Evolutionary conservation across 2,888 invertebrate genomes (phyloP).

Genomic region (Escarpia spicata): DNA sequence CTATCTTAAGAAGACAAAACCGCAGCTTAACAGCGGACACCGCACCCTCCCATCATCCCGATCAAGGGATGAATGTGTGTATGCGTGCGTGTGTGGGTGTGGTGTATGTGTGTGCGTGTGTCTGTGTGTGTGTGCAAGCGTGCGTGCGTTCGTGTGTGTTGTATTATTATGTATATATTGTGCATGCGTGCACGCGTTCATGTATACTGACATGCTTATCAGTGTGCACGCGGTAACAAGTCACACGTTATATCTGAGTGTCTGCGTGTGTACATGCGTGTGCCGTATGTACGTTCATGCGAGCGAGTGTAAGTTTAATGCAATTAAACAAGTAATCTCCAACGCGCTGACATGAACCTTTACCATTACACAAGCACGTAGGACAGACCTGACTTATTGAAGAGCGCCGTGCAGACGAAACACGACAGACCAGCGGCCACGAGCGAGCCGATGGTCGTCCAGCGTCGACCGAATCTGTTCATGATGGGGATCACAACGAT

Average conservation of each 20-base stretch:
- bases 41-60: too few relatives aligned
- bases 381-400: constrained; percentile 29
- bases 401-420: constrained; percentile 29
- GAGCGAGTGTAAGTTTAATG: too few relatives aligned
- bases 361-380: too few relatives aligned
- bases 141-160: not conserved
- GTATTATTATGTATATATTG: constrained; percentile 14
- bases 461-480: constrained; percentile 25
- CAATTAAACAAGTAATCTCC: too few relatives aligned
- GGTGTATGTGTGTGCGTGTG: too few relatives aligned
- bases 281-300: too few relatives aligned
- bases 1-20: too few relatives aligned
- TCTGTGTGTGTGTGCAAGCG: too few relatives aligned
- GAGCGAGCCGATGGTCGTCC: constrained; percentile 27
- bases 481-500: constrained; percentile 20
- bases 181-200: not conserved
- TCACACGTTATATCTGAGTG: not conserved
- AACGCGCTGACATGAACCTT: too few relatives aligned
- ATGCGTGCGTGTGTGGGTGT: not conserved
- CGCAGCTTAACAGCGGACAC: too few relatives aligned
- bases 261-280: not conserved
- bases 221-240: not conserved
- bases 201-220: not conserved
- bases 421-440: constrained; percentile 23
- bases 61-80: too few relatives aligned